Percentiles rank a stretch among this genome's conserved stretches.
Evolutionary conservation across 2,888 invertebrate species (phyloP).

Genomic region (Syrista parreyssii): DNA sequence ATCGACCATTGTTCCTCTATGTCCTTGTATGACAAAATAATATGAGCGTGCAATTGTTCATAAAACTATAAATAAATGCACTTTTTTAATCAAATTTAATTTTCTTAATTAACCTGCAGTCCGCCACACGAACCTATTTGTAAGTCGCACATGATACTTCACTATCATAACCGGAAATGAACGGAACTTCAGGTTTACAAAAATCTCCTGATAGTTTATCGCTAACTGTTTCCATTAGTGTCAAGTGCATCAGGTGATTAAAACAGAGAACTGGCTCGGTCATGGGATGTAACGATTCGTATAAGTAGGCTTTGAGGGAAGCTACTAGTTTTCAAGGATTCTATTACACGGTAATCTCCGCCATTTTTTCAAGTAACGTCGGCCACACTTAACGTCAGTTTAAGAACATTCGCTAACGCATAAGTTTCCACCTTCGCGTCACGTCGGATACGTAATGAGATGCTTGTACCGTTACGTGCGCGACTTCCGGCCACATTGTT

Average conservation of each 20-base stretch:
- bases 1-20: background rate
- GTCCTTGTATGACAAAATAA: background rate
- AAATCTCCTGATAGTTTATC: background rate
- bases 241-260: background rate
- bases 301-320: background rate
- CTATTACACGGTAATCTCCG: background rate
- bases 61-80: background rate
- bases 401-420: background rate
- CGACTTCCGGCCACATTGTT: constrained; percentile 5
- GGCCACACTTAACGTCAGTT: background rate
- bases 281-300: background rate
- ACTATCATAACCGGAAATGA: background rate
- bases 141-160: background rate
- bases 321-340: background rate
- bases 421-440: background rate
- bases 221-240: background rate
- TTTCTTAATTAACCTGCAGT: background rate
- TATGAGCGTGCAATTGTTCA: background rate
- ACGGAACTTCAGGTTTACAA: background rate
- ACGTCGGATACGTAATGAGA: background rate
- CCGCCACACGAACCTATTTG: background rate
- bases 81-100: background rate
- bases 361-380: background rate
- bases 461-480: background rate
- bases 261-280: background rate